Conservation (phyloP, 2,797 vertebrate genomes). For the Gymnocypris eckloni region DNA sequence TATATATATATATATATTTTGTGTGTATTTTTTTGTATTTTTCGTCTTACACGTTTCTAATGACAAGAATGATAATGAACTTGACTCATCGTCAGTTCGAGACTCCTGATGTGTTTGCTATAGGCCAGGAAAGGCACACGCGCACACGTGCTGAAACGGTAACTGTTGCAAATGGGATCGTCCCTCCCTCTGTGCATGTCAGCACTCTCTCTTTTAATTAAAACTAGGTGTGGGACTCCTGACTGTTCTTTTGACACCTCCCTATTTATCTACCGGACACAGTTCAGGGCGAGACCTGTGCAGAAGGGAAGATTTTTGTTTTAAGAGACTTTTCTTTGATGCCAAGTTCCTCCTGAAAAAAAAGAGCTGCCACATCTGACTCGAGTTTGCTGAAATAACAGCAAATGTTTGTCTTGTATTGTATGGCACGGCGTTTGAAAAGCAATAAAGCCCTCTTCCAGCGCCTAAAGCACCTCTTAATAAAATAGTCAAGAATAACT, state of each 20-base stretch:
- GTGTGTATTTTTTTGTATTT: too few relatives aligned
- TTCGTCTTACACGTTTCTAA: neutral
- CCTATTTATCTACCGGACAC: slow-evolving; percentile 71
- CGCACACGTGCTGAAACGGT: slow-evolving; percentile 32
- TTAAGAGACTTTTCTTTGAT: slow-evolving; percentile 77
- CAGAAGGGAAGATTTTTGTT: slow-evolving; percentile 71
- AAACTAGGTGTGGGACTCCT: slow-evolving; percentile 65
- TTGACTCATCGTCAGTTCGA: neutral
- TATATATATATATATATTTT: too few relatives aligned
- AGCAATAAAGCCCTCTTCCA: slow-evolving; percentile 84
- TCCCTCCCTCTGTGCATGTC: slow-evolving; percentile 53
- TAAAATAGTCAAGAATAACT: slow-evolving; percentile 87
- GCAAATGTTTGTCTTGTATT: slow-evolving; percentile 89
- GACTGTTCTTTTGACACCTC: slow-evolving; percentile 72
- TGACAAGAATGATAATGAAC: neutral
- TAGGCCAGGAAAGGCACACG: neutral
- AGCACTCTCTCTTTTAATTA: slow-evolving; percentile 68
- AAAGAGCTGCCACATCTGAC: slow-evolving; percentile 79
- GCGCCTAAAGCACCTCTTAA: slow-evolving; percentile 82
- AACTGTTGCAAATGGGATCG: slow-evolving; percentile 12
- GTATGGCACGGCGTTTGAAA: slow-evolving; percentile 84
- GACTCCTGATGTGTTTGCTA: neutral
- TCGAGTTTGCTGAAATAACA: slow-evolving; percentile 87
- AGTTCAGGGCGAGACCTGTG: slow-evolving; percentile 66
- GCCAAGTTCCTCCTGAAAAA: slow-evolving; percentile 71